These are phyloP conservation scores for Stegodyphus mimosarum DNA, from an alignment of 1,140 invertebrate genomes.

Conservation along the genomic window DNA sequence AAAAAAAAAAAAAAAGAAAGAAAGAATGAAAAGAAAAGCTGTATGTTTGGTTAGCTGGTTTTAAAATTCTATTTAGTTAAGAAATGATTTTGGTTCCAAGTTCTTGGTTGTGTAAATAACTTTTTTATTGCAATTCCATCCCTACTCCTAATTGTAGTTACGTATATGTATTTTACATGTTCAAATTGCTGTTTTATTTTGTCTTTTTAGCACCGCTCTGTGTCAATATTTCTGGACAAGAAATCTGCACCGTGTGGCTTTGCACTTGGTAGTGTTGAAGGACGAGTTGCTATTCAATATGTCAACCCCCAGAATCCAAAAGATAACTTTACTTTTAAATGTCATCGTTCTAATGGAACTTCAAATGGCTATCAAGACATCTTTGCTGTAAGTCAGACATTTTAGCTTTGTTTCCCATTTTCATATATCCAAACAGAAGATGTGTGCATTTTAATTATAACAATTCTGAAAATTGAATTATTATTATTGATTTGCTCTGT, in stretches of 20 bases:
- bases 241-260: conserved; percentile 71
- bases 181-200: background rate
- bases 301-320: conserved; percentile 82
- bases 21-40: too few species aligned
- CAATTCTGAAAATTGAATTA: conserved; percentile 71
- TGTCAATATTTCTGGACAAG: conserved; percentile 92
- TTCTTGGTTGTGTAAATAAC: too few species aligned
- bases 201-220: conserved; percentile 78
- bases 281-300: conserved; percentile 69
- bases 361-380: conserved; percentile 83
- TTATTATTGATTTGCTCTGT: conserved; percentile 60
- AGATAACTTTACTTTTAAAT: conserved; percentile 99
- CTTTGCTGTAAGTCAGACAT: conserved; percentile 72
- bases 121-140: too few species aligned
- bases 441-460: too few species aligned
- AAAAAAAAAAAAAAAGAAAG: too few species aligned
- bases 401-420: background rate
- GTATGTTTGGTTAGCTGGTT: too few species aligned
- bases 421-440: too few species aligned
- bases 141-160: too few species aligned
- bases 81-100: too few species aligned
- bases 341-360: conserved; percentile 92
- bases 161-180: too few species aligned
- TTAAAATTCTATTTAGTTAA: too few species aligned
- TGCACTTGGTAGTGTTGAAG: conserved; percentile 62